Percentiles rank a stretch among this genome's conserved stretches.
Evolutionary conservation across 2,888 invertebrate species (phyloP).

Genomic region (Ceramica pisi): DNA sequence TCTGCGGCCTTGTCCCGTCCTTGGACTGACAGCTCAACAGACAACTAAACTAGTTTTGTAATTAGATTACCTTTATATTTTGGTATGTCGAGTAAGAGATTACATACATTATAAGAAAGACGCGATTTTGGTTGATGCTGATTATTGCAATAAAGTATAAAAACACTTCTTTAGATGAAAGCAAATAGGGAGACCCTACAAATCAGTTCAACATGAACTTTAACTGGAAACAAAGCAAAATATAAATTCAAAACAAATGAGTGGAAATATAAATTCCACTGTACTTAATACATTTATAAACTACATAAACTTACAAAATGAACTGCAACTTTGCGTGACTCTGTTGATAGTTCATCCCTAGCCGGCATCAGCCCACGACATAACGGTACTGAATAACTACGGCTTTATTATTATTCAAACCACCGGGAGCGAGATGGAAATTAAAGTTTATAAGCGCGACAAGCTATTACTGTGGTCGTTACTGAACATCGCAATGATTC

Average conservation of each 20-base stretch:
- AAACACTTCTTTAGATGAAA: neutral
- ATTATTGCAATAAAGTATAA: neutral
- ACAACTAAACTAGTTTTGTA: conserved; percentile 42
- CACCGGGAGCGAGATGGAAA: conserved; percentile 53
- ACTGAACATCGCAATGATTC: conserved; percentile 56
- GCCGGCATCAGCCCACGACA: conserved; percentile 36
- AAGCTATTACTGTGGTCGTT: conserved; percentile 53
- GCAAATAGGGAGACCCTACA: neutral
- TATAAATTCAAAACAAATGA: neutral
- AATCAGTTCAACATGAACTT: neutral
- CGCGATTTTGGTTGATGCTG: neutral
- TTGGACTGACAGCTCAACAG: conserved; percentile 23
- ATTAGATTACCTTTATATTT: conserved; percentile 7
- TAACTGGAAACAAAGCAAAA: neutral
- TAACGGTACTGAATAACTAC: conserved; percentile 55
- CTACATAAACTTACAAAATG: conserved; percentile 1
- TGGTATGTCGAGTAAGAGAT: neutral
- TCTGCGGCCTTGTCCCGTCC: conserved; percentile 29
- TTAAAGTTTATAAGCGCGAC: conserved; percentile 60
- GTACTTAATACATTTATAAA: neutral
- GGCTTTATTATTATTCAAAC: conserved; percentile 60
- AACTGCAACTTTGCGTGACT: conserved; percentile 21
- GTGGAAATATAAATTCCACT: neutral
- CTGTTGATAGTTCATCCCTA: conserved; percentile 40
- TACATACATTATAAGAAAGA: neutral